phyloP scores from a whole-genome alignment of 2,113 vertebrate species.

The Aphyosemion australe region DNA sequence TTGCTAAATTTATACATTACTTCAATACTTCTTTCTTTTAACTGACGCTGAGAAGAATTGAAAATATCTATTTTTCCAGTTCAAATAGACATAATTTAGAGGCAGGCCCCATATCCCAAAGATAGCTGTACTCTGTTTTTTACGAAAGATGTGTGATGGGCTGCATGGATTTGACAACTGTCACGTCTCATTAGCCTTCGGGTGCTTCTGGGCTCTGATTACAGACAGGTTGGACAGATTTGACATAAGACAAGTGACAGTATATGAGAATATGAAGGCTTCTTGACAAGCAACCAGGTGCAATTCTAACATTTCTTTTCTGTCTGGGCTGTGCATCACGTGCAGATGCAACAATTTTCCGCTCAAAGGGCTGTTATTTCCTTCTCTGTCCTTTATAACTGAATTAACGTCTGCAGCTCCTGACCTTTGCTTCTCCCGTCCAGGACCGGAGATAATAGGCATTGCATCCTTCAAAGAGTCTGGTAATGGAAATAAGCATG shows the following conservation, averaged over 20 bases:
- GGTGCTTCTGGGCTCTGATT: conserved; percentile 27
- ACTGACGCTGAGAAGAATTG: too few relatives aligned
- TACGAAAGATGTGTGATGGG: conserved; percentile 28
- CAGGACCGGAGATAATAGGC: conserved; percentile 42
- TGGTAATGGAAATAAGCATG: conserved; percentile 61
- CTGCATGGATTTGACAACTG: conserved; percentile 62
- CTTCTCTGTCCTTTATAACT: conserved; percentile 18
- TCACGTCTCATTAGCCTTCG: conserved; percentile 61
- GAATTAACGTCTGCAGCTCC: conserved; percentile 31
- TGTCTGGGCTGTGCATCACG: conserved; percentile 16
- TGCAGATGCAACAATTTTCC: conserved; percentile 44
- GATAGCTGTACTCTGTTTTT: conserved; percentile 39
- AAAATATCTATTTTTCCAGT: too few relatives aligned
- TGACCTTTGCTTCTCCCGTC: conserved; percentile 59
- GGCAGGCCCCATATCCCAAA: neutral
- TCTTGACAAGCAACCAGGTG: conserved; percentile 55
- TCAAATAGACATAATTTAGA: too few relatives aligned
- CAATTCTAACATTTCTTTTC: conserved; percentile 16
- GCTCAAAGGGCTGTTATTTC: conserved; percentile 21
- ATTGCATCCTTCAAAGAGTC: conserved; percentile 45
- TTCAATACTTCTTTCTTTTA: neutral
- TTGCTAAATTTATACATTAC: too few relatives aligned
- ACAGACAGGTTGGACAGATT: conserved; percentile 56
- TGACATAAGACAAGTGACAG: conserved; percentile 56
- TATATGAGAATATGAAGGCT: conserved; percentile 32